These are phyloP conservation scores for Aplocera efformata DNA, from an alignment of 2,888 invertebrate species.

Conservation along the genomic window DNA sequence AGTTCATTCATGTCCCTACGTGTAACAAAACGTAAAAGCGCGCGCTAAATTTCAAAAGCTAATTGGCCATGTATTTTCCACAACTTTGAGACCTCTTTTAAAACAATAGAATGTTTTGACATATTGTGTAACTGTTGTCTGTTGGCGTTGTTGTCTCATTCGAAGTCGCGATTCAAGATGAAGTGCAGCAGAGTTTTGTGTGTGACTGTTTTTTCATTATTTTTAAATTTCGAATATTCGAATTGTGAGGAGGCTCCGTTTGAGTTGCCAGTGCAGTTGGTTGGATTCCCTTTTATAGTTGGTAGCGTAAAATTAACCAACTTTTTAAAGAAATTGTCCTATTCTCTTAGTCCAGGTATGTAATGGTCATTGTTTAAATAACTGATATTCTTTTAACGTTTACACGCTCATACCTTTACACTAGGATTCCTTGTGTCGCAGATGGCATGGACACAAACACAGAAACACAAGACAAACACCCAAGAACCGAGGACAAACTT, in stretches of 20 bases:
- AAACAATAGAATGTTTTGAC: conserved; percentile 14
- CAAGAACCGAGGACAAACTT: too few species aligned
- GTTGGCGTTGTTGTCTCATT: conserved; percentile 3
- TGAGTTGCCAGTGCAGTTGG: conserved; percentile 90
- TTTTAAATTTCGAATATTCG: conserved; percentile 29
- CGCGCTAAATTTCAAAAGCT: conserved; percentile 8
- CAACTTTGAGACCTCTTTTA: conserved; percentile 2
- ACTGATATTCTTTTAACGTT: too few species aligned
- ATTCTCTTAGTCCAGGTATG: conserved; percentile 91
- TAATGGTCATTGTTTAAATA: conserved; percentile 13
- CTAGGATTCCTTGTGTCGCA: too few species aligned
- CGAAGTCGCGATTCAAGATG: conserved; percentile 18
- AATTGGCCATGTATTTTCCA: conserved; percentile 10
- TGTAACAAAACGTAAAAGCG: conserved; percentile 6
- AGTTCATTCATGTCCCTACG: too few species aligned
- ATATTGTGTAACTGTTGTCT: conserved; percentile 6
- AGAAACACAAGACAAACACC: too few species aligned
- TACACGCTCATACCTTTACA: too few species aligned
- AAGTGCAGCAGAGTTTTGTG: conserved; percentile 14
- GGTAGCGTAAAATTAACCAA: conserved; percentile 88
- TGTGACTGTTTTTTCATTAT: conserved; percentile 21
- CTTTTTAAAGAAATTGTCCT: conserved; percentile 90
- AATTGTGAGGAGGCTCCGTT: conserved; percentile 76
- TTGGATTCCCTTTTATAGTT: conserved; percentile 92
- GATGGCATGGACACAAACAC: too few species aligned